Evolutionary conservation across 2,888 invertebrate genomes (phyloP).

Genomic region (Tinea semifulvella): DNA sequence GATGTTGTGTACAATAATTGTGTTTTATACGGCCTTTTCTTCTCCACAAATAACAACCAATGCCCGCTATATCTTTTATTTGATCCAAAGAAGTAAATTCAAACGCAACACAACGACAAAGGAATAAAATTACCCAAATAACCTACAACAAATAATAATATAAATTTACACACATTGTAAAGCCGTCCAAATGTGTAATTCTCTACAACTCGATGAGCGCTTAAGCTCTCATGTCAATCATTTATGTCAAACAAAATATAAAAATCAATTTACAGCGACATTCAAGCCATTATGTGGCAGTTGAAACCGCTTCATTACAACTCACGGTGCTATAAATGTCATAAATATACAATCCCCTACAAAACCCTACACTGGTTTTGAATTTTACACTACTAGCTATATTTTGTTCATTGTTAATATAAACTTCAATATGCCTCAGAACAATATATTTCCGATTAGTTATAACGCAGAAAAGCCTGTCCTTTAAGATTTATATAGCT

Average conservation of each 20-base stretch:
- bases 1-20: too few species aligned
- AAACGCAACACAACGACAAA: too few species aligned
- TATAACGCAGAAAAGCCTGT: slow-evolving; percentile 46
- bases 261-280: slow-evolving; percentile 57
- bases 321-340: slow-evolving; percentile 44
- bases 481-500: slow-evolving; percentile 43
- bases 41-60: too few species aligned
- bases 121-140: slow-evolving; percentile 57
- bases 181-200: slow-evolving; percentile 36
- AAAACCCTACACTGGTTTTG: slow-evolving; percentile 32
- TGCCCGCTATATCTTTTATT: too few species aligned
- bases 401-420: slow-evolving; percentile 59
- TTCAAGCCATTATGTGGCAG: slow-evolving; percentile 45
- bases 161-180: slow-evolving; percentile 46
- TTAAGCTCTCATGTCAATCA: slow-evolving; percentile 57
- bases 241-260: slow-evolving; percentile 65
- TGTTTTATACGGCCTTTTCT: too few species aligned
- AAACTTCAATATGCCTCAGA: slow-evolving; percentile 46
- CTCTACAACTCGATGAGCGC: slow-evolving; percentile 23
- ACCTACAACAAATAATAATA: slow-evolving; percentile 57
- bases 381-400: slow-evolving; percentile 31
- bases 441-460: slow-evolving; percentile 64
- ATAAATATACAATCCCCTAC: slow-evolving; percentile 37
- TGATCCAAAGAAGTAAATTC: too few species aligned
- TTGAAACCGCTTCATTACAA: slow-evolving; percentile 58